Evolutionary conservation across 2,113 vertebrate genomes (phyloP), one percentile per base, ranked within the genome.

Genomic region (Rhinoderma darwinii): DNA sequence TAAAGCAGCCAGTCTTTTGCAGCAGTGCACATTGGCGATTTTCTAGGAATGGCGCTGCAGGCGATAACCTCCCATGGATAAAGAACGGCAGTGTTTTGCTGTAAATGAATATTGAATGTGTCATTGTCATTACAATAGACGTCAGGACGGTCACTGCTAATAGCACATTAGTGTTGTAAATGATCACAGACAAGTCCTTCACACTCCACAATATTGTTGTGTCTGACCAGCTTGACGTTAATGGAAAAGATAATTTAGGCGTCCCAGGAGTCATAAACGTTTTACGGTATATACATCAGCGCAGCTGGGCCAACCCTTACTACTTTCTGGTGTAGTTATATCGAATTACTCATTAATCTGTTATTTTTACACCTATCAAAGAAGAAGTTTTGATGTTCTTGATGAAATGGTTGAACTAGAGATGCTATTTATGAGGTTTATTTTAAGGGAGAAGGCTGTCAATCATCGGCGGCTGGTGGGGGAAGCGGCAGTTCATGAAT

Each of bases 121-220:
- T 44, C 76, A 79, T 10, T 11, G 76, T 79, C 79, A 63, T 82
- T 63, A 44, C 59, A 35, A 8, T 37, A 22, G 18, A 56, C 7
- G 10, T 50, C 32, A 54, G 17, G 10, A 54, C 27, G 30, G 76
- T 20, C n/a, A 66, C 37, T 44, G 56, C 47, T 78, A 78, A 78
- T 66, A 10, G 56, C 12, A 63, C 22, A n/a, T 41, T 81, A 59
- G 35, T 41, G 12, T 18, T 14, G 32, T n/a, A 25, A 39, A 35
- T 63, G 56, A 63, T 81, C 63, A 81, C 37, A 81, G 54, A 27
- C 54, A 43, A 81, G 78, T 63, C 22, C 54, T 25, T 81, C 78
- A 81, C 35, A 61, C 59, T 17, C 22, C n/a, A 43, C 39, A 63
- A 43, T 63, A 41, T 37, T 82, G 56, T 30, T 61, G 44, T 25